Base-by-base conservation (phyloP, 2,888 invertebrate genomes). In the Deroplatys truncata region DNA sequence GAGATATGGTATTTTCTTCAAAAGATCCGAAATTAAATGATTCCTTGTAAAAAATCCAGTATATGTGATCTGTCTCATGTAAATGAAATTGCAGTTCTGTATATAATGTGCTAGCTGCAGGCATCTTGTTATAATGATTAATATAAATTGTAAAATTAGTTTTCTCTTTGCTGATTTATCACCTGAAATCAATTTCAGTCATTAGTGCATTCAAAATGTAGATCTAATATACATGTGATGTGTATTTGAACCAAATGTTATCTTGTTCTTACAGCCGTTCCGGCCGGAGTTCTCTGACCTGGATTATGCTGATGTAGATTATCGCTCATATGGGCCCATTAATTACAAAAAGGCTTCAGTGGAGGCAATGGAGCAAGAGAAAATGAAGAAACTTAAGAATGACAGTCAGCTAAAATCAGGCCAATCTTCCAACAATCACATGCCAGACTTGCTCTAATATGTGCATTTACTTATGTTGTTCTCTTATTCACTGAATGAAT, bases 261-360 rank as follows among this genome's bases (percentile, higher is more conserved):
- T 72, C 20, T 72, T 20, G 43, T 72, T 92, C 91, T 93, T 93
- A 85, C 95, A 98, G 98, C 97, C 98, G 91, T 96, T 96, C 94
- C 95, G 95, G 94, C 96, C 97, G 91, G 96, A 97, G 92, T 95
- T 94, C 92, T 95, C 95, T 93, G 98, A 98, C 94, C 95, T 98
- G 94, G 97, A 97, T 92, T 98, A 98, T 94, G 98, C 98, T 90
- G 98, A 98, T 93, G 97, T 98, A 92, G 98, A 98, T 93, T 96
- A 97, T 94, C 96, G 97, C 93, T 97, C 97, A 92, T 98, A 98
- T 93, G 98, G 98, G 91, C 98, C 98, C 86, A 98, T 98, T 93
- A 97, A 98, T 94, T 98, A 98, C 94, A 98, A 98, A 93, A 97
- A 97, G 91, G 98, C 98, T 90, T 98, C 98, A 82, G 95, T 98